Evolutionary conservation across 2,888 invertebrate species (phyloP).

Genomic region (Cerastoderma edule): DNA sequence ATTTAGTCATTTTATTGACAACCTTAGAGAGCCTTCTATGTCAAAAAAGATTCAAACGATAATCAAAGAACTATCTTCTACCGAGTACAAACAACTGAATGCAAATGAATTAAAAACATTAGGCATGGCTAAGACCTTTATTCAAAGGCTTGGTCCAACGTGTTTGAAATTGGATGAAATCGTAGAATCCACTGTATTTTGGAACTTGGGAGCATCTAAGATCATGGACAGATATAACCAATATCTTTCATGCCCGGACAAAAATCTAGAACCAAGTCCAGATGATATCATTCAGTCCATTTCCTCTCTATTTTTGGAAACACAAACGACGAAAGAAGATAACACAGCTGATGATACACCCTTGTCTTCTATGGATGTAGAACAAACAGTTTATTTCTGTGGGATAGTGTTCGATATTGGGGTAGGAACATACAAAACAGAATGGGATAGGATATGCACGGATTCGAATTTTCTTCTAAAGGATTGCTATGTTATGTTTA

Average conservation of each 20-base stretch:
- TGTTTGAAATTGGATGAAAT: background rate
- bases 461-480: slow-evolving; percentile 7
- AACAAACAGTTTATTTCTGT: background rate
- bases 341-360: background rate
- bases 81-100: background rate
- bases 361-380: background rate
- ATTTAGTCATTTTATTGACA: background rate
- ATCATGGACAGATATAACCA: background rate
- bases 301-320: background rate
- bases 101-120: slow-evolving; percentile 1
- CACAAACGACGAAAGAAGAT: background rate
- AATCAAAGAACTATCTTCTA: background rate
- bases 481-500: slow-evolving; percentile 31
- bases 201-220: slow-evolving; percentile 25
- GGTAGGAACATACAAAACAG: background rate
- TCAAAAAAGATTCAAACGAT: background rate
- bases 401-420: background rate
- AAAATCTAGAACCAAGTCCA: background rate
- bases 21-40: background rate
- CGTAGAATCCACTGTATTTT: slow-evolving; percentile 30
- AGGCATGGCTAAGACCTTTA: too few species aligned
- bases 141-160: background rate
- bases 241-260: background rate
- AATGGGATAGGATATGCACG: background rate
- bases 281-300: background rate